Evolutionary conservation across 2,888 invertebrate genomes (phyloP), one percentile per base, ranked within the genome.

Genomic region (Ophonus ardosiacus): DNA sequence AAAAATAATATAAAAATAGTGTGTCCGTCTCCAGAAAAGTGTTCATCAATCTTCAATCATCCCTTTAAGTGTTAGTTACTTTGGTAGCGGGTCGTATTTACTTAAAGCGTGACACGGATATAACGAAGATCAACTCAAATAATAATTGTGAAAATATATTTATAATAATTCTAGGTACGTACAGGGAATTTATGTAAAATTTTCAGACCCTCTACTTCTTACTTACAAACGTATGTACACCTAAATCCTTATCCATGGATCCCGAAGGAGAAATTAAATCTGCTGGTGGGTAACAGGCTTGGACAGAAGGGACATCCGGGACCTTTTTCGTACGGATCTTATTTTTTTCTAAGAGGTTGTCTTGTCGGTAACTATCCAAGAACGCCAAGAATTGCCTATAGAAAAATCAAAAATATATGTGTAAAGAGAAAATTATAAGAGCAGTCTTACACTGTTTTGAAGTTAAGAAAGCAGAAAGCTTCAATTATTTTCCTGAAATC

Each of bases 331-430:
- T 89, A 84, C 89, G 91, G 10, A 87, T 88, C 74, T 85, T 80
- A 85, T 91, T 92, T 79, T 92, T 90, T 86, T 92, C 92, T 7
- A 91, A 89, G 86, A 93, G 88, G 83, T 92, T 92, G 8, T 90
- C 91, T 80, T 91, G 90, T 88, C 93, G 92, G 88, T 94, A 95
- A 87, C 94, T 93, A 87, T 95, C 94, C 82, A 95, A 90, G 88
- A 94, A 95, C 85, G 93, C 92, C 31, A 95, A 89, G 89, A 95
- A 95, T 87, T 95, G 95, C 81, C 94, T 93, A 51, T 2, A 13
- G 4, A 51, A 51, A 51, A 13, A 43, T 10, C 1, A 43, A 6
- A 1, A n/a, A n/a, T n/a, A n/a, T n/a, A n/a, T n/a, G n/a, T n/a
- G n/a, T n/a, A n/a, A n/a, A n/a, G n/a, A n/a, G n/a, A n/a, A n/a